A percentile compares a stretch with the other conserved stretches of the same genome.
These are phyloP conservation scores for Asbolus verrucosus DNA, from an alignment of 1,140 invertebrate species.

Conservation along the genomic window DNA sequence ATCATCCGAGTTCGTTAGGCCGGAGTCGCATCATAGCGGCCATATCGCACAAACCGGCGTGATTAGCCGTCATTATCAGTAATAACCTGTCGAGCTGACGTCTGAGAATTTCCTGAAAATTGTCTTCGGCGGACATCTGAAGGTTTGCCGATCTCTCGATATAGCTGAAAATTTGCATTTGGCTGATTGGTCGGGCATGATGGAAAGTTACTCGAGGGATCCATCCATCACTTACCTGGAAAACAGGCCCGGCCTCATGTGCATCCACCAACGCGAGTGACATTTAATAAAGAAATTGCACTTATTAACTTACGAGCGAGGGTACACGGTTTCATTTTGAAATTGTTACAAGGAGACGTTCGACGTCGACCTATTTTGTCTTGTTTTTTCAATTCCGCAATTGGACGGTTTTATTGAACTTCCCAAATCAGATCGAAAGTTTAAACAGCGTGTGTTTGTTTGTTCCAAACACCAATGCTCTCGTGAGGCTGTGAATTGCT, in stretches of 20 bases:
- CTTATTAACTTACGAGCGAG: conserved; percentile 43
- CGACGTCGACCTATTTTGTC: not conserved
- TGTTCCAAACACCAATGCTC: conserved; percentile 18
- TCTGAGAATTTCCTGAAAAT: conserved; percentile 1
- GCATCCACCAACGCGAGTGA: conserved; percentile 13
- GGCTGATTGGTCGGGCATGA: conserved; percentile 48
- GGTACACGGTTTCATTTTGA: conserved; percentile 10
- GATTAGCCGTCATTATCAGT: conserved; percentile 15
- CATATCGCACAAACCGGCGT: conserved; percentile 1
- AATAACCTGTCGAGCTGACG: conserved; percentile 3
- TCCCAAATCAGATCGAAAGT: conserved; percentile 30
- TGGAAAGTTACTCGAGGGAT: conserved; percentile 45
- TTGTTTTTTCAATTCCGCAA: not conserved
- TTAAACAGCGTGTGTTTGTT: conserved; percentile 24
- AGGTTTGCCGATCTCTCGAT: too few relatives aligned
- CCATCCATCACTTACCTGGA: conserved; percentile 50
- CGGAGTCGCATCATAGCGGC: too few relatives aligned
- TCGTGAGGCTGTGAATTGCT: too few relatives aligned
- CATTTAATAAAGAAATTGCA: conserved; percentile 43
- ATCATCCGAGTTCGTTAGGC: too few relatives aligned
- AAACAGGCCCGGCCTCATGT: conserved; percentile 29
- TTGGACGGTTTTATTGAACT: conserved; percentile 27
- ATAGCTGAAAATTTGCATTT: conserved; percentile 49
- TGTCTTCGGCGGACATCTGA: not conserved
- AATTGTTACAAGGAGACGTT: conserved; percentile 21